These are phyloP conservation scores for Apodemus agrarius DNA, from an alignment of 2,797 vertebrate species.

Conservation along the genomic window DNA sequence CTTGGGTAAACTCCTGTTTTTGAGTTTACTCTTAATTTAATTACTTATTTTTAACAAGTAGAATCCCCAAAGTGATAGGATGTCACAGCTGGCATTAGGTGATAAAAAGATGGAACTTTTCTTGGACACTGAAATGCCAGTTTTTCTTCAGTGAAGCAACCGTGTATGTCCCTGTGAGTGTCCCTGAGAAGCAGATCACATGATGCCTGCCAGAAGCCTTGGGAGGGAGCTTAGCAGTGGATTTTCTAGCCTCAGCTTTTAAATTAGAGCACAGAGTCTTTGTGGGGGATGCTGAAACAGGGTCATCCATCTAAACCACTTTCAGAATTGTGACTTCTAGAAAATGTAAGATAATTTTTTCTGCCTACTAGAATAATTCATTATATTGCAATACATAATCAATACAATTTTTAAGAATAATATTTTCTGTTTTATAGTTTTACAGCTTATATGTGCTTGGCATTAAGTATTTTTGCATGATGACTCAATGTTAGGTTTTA, in stretches of 20 bases:
- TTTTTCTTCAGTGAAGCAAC: not conserved
- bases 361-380: not conserved
- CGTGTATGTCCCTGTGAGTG: not conserved
- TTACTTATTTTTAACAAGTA: not conserved
- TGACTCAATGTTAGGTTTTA: not conserved
- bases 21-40: not conserved
- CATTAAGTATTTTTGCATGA: not conserved
- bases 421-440: constrained; percentile 25
- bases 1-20: not conserved
- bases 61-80: not conserved
- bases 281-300: not conserved
- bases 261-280: not conserved
- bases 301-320: not conserved
- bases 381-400: not conserved
- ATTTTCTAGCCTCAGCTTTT: not conserved
- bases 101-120: not conserved
- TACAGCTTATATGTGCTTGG: not conserved
- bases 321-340: not conserved
- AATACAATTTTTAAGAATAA: not conserved
- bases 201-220: not conserved
- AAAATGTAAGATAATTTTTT: not conserved
- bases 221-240: not conserved
- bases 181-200: not conserved
- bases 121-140: not conserved
- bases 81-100: not conserved